Conservation (phyloP, 2,113 vertebrate species). For the Nymphicus hollandicus region DNA sequence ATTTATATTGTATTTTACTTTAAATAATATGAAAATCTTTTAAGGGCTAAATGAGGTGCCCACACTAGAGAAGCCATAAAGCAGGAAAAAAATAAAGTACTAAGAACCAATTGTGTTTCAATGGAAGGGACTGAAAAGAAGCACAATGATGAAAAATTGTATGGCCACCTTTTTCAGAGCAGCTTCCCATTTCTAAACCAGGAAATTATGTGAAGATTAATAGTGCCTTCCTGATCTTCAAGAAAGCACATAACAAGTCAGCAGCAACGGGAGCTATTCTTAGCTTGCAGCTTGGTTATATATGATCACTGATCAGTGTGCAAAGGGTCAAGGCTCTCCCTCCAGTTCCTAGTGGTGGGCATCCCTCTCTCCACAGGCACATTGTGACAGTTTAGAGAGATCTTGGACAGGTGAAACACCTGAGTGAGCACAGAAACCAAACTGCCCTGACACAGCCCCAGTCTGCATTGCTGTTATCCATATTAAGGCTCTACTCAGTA, state of each 20-base stretch:
- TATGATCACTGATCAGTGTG: background rate
- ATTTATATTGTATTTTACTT: background rate
- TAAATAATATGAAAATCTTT: background rate
- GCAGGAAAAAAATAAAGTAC: background rate
- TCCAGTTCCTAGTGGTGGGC: background rate
- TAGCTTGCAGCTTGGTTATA: background rate
- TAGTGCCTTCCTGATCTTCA: background rate
- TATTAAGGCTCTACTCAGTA: background rate
- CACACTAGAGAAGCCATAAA: background rate
- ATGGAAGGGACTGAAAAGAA: background rate
- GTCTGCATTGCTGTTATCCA: background rate
- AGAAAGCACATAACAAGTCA: background rate
- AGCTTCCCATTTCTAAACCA: background rate
- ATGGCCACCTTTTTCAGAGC: background rate
- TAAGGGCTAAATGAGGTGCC: background rate
- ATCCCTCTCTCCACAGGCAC: background rate
- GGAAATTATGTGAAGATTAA: constrained; percentile 1
- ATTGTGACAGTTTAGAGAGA: background rate
- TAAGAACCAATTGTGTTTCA: background rate
- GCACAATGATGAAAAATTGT: background rate
- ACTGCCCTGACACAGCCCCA: background rate
- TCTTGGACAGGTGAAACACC: background rate
- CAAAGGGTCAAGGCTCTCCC: background rate
- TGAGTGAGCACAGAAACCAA: background rate
- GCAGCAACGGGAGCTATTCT: background rate